Conservation (phyloP, 2,113 vertebrate species). For the Agapornis roseicollis region DNA sequence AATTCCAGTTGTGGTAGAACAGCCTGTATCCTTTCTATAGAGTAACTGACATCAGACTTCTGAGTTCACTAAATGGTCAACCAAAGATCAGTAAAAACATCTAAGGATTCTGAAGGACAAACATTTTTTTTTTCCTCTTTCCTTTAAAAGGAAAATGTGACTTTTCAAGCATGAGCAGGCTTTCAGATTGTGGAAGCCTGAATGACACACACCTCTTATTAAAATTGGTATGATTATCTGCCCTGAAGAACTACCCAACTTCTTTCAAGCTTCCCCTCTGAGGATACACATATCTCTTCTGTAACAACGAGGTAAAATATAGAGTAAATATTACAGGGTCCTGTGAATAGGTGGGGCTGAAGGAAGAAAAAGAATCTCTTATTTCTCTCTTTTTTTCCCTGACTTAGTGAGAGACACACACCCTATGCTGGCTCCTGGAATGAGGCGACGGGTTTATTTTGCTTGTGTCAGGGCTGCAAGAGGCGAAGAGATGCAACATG, state of each 20-base stretch:
- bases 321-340: background rate
- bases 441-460: background rate
- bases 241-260: background rate
- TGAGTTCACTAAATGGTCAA: conserved; percentile 64
- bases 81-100: conserved; percentile 55
- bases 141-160: conserved; percentile 38
- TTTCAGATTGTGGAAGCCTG: background rate
- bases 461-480: background rate
- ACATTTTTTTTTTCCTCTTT: background rate
- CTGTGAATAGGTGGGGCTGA: background rate
- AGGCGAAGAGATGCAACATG: background rate
- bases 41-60: conserved; percentile 50
- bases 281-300: rapidly evolving
- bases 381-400: background rate
- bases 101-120: conserved; percentile 44
- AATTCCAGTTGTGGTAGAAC: conserved; percentile 48
- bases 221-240: background rate
- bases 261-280: background rate
- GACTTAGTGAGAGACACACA: background rate
- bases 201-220: background rate
- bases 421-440: background rate
- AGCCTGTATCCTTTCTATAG: conserved; percentile 64
- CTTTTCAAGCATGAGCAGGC: background rate
- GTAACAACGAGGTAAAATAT: background rate
- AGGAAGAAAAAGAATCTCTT: background rate